A percentile compares a stretch with the other conserved stretches of the same genome.
phyloP scores from a whole-genome alignment of 2,888 invertebrate genomes.

The Iselma pallidipennis region DNA sequence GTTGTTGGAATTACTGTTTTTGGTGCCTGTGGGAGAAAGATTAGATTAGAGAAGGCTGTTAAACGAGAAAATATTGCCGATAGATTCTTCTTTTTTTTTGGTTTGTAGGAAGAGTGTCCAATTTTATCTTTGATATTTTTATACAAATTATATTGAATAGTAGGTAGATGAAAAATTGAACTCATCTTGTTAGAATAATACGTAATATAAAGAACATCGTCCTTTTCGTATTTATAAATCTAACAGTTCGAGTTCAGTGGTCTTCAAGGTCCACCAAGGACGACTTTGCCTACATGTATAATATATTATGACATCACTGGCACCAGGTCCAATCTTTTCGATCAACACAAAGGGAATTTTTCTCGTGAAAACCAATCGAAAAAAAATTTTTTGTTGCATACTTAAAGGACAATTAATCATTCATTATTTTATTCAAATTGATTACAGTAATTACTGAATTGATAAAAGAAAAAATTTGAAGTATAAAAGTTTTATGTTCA shows the following conservation, averaged over 20 bases:
- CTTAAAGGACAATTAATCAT: neutral
- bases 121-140: neutral
- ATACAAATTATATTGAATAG: neutral
- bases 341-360: no score
- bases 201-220: neutral
- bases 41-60: neutral
- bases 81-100: no score
- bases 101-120: neutral
- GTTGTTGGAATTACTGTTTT: no score
- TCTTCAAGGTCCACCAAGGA: constrained; percentile 28
- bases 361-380: no score
- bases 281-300: constrained; percentile 18
- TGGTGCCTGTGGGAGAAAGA: neutral
- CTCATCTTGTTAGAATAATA: neutral
- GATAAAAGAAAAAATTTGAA: neutral
- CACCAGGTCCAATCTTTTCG: no score
- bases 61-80: no score
- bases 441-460: no score
- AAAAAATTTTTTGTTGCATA: no score
- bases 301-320: neutral
- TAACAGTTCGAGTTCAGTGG: constrained; percentile 16
- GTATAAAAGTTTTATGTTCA: no score
- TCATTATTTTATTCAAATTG: no score
- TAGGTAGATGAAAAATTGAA: neutral
- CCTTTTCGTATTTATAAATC: neutral